Evolutionary conservation across 2,113 vertebrate genomes (phyloP), one percentile per base, ranked within the genome.

Genomic region (Mus musculus): DNA sequence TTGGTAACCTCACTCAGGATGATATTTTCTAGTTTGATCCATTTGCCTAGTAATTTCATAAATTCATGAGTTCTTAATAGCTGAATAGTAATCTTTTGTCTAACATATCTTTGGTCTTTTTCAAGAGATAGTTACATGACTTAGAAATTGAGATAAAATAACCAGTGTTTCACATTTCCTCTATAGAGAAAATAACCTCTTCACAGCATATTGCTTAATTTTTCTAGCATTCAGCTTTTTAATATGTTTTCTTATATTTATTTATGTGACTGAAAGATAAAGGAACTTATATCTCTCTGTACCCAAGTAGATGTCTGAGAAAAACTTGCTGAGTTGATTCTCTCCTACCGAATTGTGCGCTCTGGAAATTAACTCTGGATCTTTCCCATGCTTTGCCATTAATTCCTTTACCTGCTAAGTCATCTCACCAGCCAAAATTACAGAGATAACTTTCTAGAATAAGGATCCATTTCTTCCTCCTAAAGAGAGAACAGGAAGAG

Each of bases 311-410:
- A 59, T 59, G 59, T 30, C 11, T 16, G n/a, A 63, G 14, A 61
- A 61, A 7, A 39, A 4, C 11, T 61, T 82, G 6, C 3, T 28
- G 22, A 42, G 22, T 84, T 24, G 30, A 3, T 63, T 61, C n/a
- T 84, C 13, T 84, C 13, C 7, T 42, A 56, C 26, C 52, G 28
- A 28, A 14, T 6, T 42, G 7, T 39, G 59, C 13, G 7, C 4
- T 42, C n/a, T 10, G n/a, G 24, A 33, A 42, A 63, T 63, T 28
- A 39, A 42, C 24, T 63, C 13, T 13, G 20, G 1, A 7, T 84
- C n/a, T 4, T 42, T 63, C 7, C 2, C 8, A n/a, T 85, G n/a
- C 13, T 42, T 46, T 7, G 1, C 10, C 3, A 42, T 4, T 10
- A 16, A 63, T 84, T 7, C 56, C 2, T 63, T 84, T 46, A 17